These are phyloP conservation scores for Rhynchonycteris naso DNA, from an alignment of 2,797 vertebrate species.

Conservation along the genomic window DNA sequence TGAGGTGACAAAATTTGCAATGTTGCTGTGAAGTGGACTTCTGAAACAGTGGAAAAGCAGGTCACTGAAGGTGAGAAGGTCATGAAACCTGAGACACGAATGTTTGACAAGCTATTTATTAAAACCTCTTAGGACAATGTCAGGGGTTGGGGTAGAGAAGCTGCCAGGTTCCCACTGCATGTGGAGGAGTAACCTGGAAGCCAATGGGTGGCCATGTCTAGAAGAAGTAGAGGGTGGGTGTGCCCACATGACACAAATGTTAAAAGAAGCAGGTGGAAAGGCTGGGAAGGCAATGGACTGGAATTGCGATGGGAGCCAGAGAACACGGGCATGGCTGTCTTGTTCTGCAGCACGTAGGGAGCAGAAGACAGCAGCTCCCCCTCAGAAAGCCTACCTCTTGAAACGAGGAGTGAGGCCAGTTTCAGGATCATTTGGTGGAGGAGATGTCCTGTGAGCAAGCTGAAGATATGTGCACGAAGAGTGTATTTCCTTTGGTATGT, in stretches of 20 bases:
- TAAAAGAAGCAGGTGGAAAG: not conserved
- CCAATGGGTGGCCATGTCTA: not conserved
- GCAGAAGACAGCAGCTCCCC: not conserved
- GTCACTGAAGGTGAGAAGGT: not conserved
- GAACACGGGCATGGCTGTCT: not conserved
- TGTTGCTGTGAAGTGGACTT: not conserved
- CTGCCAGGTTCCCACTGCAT: not conserved
- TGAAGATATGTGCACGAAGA: not conserved
- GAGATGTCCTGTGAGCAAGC: not conserved
- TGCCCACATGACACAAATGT: not conserved
- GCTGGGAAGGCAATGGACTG: not conserved
- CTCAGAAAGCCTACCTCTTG: not conserved
- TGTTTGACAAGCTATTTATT: not conserved
- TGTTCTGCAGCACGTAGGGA: too few species aligned
- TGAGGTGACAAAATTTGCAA: not conserved
- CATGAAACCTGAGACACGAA: not conserved
- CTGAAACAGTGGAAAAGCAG: not conserved
- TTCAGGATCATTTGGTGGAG: not conserved
- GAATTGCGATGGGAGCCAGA: not conserved
- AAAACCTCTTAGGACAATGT: not conserved
- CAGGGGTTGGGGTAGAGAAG: not conserved
- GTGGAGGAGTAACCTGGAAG: not conserved
- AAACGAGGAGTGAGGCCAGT: not conserved
- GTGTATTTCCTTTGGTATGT: not conserved
- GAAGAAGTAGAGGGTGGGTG: not conserved